A percentile compares a stretch with the other conserved stretches of the same genome.
phyloP scores from a whole-genome alignment of 2,888 invertebrate species.

The Cosmorhoe ocellata region DNA sequence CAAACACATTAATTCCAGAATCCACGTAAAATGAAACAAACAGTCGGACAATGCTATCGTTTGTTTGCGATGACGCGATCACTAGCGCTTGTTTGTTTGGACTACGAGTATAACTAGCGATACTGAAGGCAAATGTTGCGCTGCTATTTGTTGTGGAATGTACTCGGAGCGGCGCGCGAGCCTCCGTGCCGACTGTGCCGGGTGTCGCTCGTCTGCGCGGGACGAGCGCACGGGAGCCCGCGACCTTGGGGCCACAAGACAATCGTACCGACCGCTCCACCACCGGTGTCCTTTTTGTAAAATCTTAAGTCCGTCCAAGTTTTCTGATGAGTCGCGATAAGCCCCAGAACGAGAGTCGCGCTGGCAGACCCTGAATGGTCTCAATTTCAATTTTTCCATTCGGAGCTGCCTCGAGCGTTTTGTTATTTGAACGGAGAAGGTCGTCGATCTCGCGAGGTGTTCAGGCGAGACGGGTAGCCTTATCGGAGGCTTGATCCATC shows the following conservation, averaged over 20 bases:
- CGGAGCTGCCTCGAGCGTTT: constrained; percentile 7
- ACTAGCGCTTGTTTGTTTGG: constrained; percentile 3
- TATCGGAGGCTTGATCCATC: constrained; percentile 30
- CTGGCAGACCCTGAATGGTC: background rate
- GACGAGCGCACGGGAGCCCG: no score
- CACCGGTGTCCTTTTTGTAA: no score
- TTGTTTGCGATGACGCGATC: constrained; percentile 13
- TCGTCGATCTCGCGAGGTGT: constrained; percentile 15
- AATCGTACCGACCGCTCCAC: no score
- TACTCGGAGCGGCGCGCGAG: no score
- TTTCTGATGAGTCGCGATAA: constrained; percentile 3
- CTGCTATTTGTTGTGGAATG: background rate
- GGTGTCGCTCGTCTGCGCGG: no score
- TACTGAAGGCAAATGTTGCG: constrained; percentile 1
- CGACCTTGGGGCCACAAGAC: no score
- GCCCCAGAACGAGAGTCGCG: constrained; percentile 1
- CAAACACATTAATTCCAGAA: constrained; percentile 17
- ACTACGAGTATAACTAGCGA: background rate
- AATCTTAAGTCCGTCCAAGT: no score
- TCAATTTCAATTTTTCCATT: constrained; percentile 9
- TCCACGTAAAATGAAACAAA: constrained; percentile 18
- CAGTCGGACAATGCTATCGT: constrained; percentile 28
- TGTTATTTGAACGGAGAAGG: constrained; percentile 3
- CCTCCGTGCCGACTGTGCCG: no score
- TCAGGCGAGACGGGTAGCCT: constrained; percentile 21